Evolutionary conservation across 1,140 invertebrate genomes (phyloP).

Genomic region (Eupristina koningsbergeri): DNA sequence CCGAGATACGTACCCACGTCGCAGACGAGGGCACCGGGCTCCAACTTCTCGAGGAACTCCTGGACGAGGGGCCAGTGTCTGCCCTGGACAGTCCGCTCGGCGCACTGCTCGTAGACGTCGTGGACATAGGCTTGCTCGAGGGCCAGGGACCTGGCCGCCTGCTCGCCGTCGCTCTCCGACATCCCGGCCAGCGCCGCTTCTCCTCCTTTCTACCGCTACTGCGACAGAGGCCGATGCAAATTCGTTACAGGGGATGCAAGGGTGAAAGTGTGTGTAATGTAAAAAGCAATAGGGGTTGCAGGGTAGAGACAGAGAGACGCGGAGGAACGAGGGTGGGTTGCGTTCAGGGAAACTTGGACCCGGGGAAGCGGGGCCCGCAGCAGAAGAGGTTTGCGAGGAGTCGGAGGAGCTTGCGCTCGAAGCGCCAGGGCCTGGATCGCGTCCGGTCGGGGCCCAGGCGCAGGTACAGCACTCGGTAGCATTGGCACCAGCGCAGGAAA

Average conservation of each 20-base stretch:
- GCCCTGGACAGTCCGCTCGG: slow-evolving; percentile 78
- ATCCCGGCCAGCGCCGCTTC: slow-evolving; percentile 60
- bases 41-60: slow-evolving; percentile 88
- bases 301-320: no score
- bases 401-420: slow-evolving; percentile 61
- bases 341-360: not conserved
- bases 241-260: not conserved
- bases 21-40: slow-evolving; percentile 92
- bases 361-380: slow-evolving; percentile 59
- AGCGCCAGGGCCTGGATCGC: slow-evolving; percentile 9
- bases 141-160: slow-evolving; percentile 83
- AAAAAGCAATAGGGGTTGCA: no score
- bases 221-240: not conserved
- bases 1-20: slow-evolving; percentile 86
- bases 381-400: slow-evolving; percentile 62
- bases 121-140: slow-evolving; percentile 95
- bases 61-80: slow-evolving; percentile 88
- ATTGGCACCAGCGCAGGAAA: slow-evolving; percentile 65
- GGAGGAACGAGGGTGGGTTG: not conserved
- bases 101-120: slow-evolving; percentile 92
- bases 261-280: not conserved
- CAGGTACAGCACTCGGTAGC: slow-evolving; percentile 60
- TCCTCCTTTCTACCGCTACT: slow-evolving; percentile 57
- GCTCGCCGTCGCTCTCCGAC: slow-evolving; percentile 75
- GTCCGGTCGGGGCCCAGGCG: not conserved